Conservation (phyloP, 2,113 vertebrate species). For the Cettia cetti region DNA sequence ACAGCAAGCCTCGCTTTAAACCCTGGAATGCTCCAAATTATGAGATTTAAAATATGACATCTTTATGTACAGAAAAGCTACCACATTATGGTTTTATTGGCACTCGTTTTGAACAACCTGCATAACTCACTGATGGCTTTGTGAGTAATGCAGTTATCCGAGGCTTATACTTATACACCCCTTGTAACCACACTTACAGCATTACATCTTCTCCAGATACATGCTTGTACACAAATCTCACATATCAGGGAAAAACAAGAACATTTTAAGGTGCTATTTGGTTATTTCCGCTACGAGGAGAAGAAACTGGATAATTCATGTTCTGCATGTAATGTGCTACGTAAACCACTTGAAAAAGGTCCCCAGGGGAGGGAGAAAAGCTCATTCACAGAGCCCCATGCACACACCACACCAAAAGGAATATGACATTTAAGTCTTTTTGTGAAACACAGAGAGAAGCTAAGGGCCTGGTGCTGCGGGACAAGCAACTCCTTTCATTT, state of each 20-base stretch:
- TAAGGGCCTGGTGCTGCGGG: neutral
- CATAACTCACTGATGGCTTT: constrained; percentile 46
- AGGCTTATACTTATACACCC: constrained; percentile 6
- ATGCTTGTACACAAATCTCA: neutral
- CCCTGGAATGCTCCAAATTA: constrained; percentile 46
- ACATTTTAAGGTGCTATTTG: neutral
- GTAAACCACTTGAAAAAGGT: neutral
- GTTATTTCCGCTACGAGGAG: neutral
- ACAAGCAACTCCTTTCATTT: neutral
- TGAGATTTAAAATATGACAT: constrained; percentile 63
- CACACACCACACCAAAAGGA: neutral
- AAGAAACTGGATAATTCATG: neutral
- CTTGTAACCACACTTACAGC: neutral
- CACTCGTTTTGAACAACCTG: constrained; percentile 64
- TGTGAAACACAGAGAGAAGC: neutral
- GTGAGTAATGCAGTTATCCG: constrained; percentile 14
- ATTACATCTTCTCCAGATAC: neutral
- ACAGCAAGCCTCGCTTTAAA: constrained; percentile 37
- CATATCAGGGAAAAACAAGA: neutral
- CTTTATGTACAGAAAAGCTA: constrained; percentile 68
- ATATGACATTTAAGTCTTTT: neutral
- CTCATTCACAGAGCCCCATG: neutral
- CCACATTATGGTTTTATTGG: constrained; percentile 66
- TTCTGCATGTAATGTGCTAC: rapidly evolving
- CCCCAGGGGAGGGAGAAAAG: neutral